Evolutionary conservation across 37 sponge, comb jelly and placozoan species (phyloP).

Genomic region (Cladorhizidae sp.): DNA sequence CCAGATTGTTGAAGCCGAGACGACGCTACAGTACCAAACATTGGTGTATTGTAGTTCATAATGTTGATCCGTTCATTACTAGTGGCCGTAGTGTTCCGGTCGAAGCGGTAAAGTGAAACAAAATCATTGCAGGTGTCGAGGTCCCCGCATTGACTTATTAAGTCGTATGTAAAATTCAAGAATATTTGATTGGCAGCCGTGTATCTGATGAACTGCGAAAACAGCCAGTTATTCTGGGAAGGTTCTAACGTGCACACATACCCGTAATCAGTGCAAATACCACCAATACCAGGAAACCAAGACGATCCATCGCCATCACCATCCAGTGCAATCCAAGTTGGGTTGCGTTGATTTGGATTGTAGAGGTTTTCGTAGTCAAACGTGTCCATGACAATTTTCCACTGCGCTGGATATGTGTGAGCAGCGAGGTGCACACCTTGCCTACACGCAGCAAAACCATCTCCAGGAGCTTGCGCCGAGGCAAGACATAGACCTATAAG

Average conservation of each 20-base stretch:
- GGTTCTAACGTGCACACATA: background rate
- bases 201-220: slow-evolving; percentile 6
- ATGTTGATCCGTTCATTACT: background rate
- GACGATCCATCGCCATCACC: background rate
- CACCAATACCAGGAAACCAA: background rate
- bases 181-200: background rate
- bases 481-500: no score
- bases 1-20: background rate
- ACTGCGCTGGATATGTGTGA: background rate
- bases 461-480: slow-evolving; percentile 6
- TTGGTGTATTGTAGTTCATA: background rate
- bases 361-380: background rate
- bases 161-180: background rate
- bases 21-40: background rate
- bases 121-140: background rate
- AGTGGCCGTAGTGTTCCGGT: background rate
- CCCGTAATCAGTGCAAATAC: background rate
- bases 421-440: background rate
- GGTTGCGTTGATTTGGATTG: background rate
- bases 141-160: background rate
- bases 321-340: background rate
- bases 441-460: background rate
- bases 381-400: background rate
- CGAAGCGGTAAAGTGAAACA: background rate
- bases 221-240: slow-evolving; percentile 18